Evolutionary conservation across 2,888 invertebrate genomes (phyloP), one percentile per base, ranked within the genome.

Genomic region (Ennomos quercinarius): DNA sequence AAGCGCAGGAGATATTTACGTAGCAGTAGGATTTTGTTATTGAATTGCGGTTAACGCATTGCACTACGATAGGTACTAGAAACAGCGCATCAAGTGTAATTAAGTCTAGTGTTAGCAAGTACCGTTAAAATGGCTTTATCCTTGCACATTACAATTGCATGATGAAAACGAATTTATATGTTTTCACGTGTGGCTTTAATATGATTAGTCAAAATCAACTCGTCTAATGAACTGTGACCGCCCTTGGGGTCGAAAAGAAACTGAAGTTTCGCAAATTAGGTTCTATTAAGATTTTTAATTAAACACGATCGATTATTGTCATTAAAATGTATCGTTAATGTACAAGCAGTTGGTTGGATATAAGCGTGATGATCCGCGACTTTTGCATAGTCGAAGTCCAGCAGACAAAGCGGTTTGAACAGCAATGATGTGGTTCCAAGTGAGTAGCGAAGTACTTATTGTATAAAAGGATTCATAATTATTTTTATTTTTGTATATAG

Each of bases 401-500:
- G 76, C 77, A 72, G 65, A 78, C 76, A 72, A 74, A 74, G 72
- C 71, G 76, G 72, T 68, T 71, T 68, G 67, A 67, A 63, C 73
- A 58, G 61, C 62, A 65, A 80, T 76, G 63, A 86, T 86, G 86
- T 81, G 80, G 78, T 80, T 76, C 70, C 83, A 82, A 78, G 83
- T 84, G 54, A 80, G 82, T 82, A 63, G 10, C 36, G n/a, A 10
- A 38, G 27, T 8, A 27, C 17, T 17, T 17, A 17, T 17, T 17
- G 17, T 17, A 17, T 17, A 17, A n/a, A n/a, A n/a, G n/a, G n/a
- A n/a, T n/a, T n/a, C n/a, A n/a, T n/a, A n/a, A n/a, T n/a, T n/a
- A n/a, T n/a, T n/a, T 17, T 17, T 17, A 2, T 17, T 17, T 17
- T 17, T 17, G 3, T 17, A 17, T 17, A n/a, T 17, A 17, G 17